phyloP scores from a whole-genome alignment of 1,140 invertebrate genomes.

The Lucilia cuprina region DNA sequence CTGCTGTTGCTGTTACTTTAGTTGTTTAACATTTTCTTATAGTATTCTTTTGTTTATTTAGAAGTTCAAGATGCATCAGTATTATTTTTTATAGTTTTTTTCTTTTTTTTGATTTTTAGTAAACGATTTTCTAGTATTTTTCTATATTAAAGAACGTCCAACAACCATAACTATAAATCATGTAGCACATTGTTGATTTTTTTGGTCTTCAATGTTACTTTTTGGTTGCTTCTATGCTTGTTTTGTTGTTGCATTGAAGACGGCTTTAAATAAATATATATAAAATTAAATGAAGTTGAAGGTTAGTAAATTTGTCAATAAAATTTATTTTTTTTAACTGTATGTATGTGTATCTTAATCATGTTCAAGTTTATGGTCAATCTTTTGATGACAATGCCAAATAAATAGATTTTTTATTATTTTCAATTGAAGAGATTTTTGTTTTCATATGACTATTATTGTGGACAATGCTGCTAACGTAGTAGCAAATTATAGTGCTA shows the following conservation, averaged over 20 bases:
- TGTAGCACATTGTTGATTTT: not conserved
- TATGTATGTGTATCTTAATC: not conserved
- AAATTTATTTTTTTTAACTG: not conserved
- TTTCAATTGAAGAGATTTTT: not conserved
- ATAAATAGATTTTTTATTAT: not conserved
- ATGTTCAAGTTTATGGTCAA: constrained; percentile 17
- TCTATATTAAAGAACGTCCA: not conserved
- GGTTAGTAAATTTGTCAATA: not conserved
- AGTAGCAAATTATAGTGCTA: too few species aligned
- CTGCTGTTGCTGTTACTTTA: not conserved
- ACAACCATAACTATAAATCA: not conserved
- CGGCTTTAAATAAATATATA: not conserved
- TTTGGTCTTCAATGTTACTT: not conserved
- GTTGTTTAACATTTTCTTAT: not conserved
- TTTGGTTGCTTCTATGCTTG: not conserved
- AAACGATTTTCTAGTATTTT: not conserved
- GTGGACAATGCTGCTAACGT: too few species aligned
- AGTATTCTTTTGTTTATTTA: constrained; percentile 6
- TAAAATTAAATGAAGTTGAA: not conserved
- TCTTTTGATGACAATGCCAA: not conserved
- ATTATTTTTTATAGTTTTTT: not conserved
- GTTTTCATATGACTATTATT: not conserved
- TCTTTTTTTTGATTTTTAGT: not conserved
- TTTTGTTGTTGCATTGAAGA: not conserved
- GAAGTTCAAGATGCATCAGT: not conserved